Evolutionary conservation across 2,888 invertebrate genomes (phyloP).

Genomic region (Griposia aprilina): DNA sequence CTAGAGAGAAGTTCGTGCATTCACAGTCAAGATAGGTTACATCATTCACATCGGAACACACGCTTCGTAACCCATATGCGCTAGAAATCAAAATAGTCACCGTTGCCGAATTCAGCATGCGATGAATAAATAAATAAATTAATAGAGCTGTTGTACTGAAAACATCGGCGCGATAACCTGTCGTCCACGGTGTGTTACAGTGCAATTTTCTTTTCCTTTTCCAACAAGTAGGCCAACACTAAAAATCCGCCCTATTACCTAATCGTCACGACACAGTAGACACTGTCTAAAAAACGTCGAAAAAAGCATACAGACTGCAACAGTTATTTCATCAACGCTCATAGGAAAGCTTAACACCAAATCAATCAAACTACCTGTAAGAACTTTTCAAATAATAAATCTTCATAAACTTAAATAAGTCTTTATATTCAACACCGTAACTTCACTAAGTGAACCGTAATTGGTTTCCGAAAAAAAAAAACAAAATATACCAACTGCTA

Average conservation of each 20-base stretch:
- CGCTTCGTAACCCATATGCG: not conserved
- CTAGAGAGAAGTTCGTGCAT: too few species aligned
- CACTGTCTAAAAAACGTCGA: not conserved
- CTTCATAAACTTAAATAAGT: not conserved
- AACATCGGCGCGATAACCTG: not conserved
- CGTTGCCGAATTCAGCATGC: not conserved
- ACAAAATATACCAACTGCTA: slow-evolving; percentile 15
- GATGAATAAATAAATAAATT: not conserved
- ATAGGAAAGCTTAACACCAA: not conserved
- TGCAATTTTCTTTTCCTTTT: not conserved
- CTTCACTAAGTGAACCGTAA: slow-evolving; percentile 15
- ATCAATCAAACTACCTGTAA: not conserved
- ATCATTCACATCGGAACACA: not conserved
- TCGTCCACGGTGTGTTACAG: not conserved
- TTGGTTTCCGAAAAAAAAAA: slow-evolving; percentile 18
- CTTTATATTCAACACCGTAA: not conserved
- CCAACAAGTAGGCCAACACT: not conserved
- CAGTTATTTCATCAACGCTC: not conserved
- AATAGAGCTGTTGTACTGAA: not conserved
- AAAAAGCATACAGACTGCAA: not conserved
- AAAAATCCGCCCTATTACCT: not conserved
- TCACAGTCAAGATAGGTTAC: not conserved
- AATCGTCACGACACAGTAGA: not conserved
- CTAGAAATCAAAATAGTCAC: not conserved
- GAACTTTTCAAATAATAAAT: not conserved